Evolutionary conservation across 2,113 vertebrate genomes (phyloP).

Genomic region (Mirza zaza): DNA sequence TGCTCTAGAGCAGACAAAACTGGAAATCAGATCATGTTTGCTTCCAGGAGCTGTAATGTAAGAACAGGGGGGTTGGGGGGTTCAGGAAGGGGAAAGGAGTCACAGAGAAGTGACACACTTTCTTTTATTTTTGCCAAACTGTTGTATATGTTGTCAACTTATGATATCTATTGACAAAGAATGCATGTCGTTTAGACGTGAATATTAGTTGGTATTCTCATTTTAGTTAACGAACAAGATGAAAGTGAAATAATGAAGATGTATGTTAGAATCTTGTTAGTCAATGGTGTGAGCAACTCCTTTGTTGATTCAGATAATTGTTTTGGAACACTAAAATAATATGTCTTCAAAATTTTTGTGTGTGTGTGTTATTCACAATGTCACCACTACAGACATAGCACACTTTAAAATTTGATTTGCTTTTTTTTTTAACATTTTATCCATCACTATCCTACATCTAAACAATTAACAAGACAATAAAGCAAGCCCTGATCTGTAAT

Average conservation of each 20-base stretch:
- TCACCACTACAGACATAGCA: not conserved
- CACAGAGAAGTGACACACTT: not conserved
- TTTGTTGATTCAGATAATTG: not conserved
- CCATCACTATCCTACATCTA: not conserved
- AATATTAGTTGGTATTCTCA: slow-evolving; percentile 13
- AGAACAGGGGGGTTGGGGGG: no score
- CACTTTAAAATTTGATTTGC: not conserved
- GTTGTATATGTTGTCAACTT: not conserved
- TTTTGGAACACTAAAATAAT: slow-evolving; percentile 12
- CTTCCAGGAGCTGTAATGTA: no score
- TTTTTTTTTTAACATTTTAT: slow-evolving; percentile 39
- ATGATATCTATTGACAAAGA: not conserved
- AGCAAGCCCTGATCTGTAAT: not conserved
- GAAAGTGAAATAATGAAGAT: not conserved
- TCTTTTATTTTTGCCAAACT: slow-evolving; percentile 24
- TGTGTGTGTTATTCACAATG: not conserved
- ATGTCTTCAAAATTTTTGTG: not conserved
- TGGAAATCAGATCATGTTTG: no score
- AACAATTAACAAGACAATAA: slow-evolving; percentile 24
- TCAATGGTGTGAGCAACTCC: not conserved
- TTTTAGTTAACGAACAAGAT: not conserved
- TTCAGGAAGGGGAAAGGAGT: no score
- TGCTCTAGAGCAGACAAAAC: no score
- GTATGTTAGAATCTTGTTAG: not conserved
- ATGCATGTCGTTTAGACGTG: not conserved